A percentile compares a stretch with the other conserved stretches of the same genome.
Evolutionary conservation across 2,113 vertebrate species (phyloP).

Genomic region (Equus quagga): DNA sequence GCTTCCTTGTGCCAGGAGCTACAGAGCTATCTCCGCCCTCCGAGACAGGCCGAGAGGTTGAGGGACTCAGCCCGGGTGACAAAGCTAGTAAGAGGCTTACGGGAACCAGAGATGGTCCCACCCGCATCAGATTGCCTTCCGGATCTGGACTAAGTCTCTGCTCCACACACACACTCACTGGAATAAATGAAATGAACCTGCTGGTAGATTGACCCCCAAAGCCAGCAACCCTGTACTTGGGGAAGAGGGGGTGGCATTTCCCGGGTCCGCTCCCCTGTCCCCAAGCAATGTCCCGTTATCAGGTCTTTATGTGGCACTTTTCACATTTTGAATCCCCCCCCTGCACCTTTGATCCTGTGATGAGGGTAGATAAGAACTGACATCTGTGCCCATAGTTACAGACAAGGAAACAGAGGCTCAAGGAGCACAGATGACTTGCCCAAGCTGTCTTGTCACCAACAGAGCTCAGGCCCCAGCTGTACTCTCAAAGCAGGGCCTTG

Average conservation of each 20-base stretch:
- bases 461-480: not conserved
- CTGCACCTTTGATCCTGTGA: not conserved
- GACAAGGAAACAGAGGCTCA: not conserved
- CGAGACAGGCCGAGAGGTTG: not conserved
- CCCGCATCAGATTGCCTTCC: too few species aligned
- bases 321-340: not conserved
- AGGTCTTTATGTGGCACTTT: not conserved
- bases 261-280: too few species aligned
- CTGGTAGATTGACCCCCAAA: not conserved
- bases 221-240: not conserved
- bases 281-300: not conserved
- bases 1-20: not conserved
- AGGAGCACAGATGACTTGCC: not conserved
- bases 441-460: not conserved
- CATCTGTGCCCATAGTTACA: not conserved
- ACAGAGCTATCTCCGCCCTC: not conserved
- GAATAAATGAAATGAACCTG: not conserved
- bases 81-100: not conserved
- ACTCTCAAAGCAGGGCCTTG: not conserved
- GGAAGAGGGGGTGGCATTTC: not conserved
- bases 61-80: not conserved
- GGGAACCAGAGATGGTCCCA: not conserved
- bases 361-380: not conserved
- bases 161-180: too few species aligned
- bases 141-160: too few species aligned